Base-by-base conservation (phyloP, 2,113 vertebrate genomes). In the Pontoporia blainvillei region DNA sequence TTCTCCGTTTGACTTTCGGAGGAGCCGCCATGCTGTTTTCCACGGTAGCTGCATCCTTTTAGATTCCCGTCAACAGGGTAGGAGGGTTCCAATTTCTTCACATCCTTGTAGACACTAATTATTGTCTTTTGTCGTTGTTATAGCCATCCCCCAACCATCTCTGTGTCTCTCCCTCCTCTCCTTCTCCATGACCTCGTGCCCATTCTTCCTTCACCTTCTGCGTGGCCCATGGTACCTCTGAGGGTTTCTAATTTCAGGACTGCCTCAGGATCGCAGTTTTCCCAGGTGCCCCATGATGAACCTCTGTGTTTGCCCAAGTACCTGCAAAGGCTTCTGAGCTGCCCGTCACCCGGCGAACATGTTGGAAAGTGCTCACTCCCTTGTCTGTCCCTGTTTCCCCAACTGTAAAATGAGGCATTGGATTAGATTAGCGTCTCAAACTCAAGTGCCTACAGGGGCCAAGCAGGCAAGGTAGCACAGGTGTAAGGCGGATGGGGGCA, bases 51-150 rank as follows among this genome's bases (percentile, higher is more conserved):
- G n/a, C 1, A 1, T 46, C 31, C 0, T 34, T 8, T 20, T 1
- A 7, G 11, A 3, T 17, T 29, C 71, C 61, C 39, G 2, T 15
- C 2, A 2, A 29, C 27, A 2, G 1, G 0, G 0, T 1, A 1
- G 20, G 5, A 4, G 23, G 6, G 8, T 1, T 39, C 49, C 27
- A 0, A 1, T 18, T 8, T 59, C 34, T 34, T 21, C 7, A 1
- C 12, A 2, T 6, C 75, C 49, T 66, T 14, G 14, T 12, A 20
- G 8, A 23, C 31, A 21, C 44, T 5, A 6, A 4, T 3, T 9
- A 21, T 11, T 6, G 41, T 9, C 41, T 72, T 31, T 18, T 2
- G 1, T 21, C n/a, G 2, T 41, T 54, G 62, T 41, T 4, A 0
- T 0, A 2, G 44, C 20, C 5, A 10, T 6, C 34, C 18, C 20